Conservation (phyloP, 2,113 vertebrate species). For the Archocentrus centrarchus region DNA sequence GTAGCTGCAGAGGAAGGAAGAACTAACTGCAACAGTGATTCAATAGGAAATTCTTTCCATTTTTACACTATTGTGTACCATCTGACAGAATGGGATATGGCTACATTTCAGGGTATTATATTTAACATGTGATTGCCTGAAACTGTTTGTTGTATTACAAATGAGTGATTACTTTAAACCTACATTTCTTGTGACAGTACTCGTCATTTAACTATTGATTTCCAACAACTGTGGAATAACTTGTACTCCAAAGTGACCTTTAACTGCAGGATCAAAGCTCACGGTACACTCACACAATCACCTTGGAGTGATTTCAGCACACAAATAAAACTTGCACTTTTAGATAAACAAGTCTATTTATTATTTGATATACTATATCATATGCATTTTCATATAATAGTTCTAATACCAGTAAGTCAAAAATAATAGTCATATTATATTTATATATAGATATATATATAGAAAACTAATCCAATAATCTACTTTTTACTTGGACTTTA, state of each 20-base stretch:
- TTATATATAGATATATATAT: slow-evolving; percentile 79
- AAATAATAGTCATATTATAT: slow-evolving; percentile 84
- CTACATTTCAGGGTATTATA: neutral
- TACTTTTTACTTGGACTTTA: slow-evolving; percentile 80
- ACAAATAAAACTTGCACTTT: slow-evolving; percentile 53
- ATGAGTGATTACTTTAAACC: neutral
- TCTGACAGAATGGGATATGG: neutral
- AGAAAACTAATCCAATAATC: slow-evolving; percentile 86
- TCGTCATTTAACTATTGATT: neutral
- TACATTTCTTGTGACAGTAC: neutral
- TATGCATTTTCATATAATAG: slow-evolving; percentile 82
- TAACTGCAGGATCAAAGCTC: slow-evolving; percentile 11
- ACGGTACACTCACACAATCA: neutral
- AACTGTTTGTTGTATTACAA: neutral
- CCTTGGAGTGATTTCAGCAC: neutral
- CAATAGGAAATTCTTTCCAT: slow-evolving; percentile 38
- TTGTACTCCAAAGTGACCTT: neutral
- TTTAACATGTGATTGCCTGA: neutral
- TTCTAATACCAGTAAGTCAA: slow-evolving; percentile 83
- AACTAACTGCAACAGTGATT: slow-evolving; percentile 14
- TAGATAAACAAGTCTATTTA: slow-evolving; percentile 83
- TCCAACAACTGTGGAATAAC: neutral
- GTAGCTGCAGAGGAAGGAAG: slow-evolving; percentile 45
- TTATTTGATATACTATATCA: slow-evolving; percentile 75
- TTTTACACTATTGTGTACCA: slow-evolving; percentile 29